Conservation (phyloP, 1,140 invertebrate species). For the Drosophila cardini region DNA sequence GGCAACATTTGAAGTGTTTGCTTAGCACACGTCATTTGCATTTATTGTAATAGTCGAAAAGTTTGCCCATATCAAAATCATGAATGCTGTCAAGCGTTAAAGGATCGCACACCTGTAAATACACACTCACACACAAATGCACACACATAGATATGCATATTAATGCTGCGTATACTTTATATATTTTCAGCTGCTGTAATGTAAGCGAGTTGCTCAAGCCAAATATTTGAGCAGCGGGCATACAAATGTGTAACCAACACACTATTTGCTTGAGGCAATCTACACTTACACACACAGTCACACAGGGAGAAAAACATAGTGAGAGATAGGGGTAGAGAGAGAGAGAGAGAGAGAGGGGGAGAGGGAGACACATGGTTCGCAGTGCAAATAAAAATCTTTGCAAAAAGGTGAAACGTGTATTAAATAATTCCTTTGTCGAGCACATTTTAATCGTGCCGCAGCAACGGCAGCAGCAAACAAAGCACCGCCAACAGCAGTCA, state of each 20-base stretch:
- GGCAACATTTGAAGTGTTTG: background rate
- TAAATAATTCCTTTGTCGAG: slow-evolving; percentile 83
- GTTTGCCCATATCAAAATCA: slow-evolving; percentile 72
- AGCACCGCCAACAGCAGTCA: too few relatives aligned
- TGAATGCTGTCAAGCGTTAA: slow-evolving; percentile 76
- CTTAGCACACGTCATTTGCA: slow-evolving; percentile 58
- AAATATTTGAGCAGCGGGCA: slow-evolving; percentile 80
- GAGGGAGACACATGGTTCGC: slow-evolving; percentile 57
- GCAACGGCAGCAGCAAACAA: slow-evolving; percentile 56
- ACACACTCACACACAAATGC: slow-evolving; percentile 22
- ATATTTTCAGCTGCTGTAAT: slow-evolving; percentile 76
- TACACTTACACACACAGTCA: slow-evolving; percentile 24
- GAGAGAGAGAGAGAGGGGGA: background rate
- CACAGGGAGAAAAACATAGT: slow-evolving; percentile 2
- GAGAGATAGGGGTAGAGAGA: background rate
- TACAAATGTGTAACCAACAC: slow-evolving; percentile 82
- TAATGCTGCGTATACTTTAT: slow-evolving; percentile 79
- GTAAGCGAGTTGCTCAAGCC: slow-evolving; percentile 65
- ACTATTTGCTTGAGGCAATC: slow-evolving; percentile 78
- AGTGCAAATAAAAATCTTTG: slow-evolving; percentile 80
- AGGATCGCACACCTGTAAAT: slow-evolving; percentile 50
- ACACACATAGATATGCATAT: slow-evolving; percentile 62
- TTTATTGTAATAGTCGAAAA: slow-evolving; percentile 74
- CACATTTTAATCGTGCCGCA: slow-evolving; percentile 82
- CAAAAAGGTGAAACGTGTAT: slow-evolving; percentile 82